phyloP scores from a whole-genome alignment of 2,797 vertebrate species.

The Bucorvus abyssinicus region DNA sequence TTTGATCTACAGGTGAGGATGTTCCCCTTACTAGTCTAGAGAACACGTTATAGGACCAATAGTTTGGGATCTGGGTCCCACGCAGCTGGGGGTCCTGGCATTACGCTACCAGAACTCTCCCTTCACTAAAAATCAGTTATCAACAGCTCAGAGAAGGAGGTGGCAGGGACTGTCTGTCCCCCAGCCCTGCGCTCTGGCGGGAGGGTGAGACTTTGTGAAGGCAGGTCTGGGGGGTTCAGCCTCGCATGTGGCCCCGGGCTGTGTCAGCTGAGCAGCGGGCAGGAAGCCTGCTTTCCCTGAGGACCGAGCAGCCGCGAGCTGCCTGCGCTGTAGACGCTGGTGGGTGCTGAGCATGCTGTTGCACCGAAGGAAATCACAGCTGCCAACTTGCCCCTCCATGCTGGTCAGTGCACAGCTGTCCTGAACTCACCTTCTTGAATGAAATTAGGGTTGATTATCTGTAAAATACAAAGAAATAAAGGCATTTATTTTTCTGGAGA shows the following conservation, averaged over 20 bases:
- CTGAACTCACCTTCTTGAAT: conserved; percentile 95
- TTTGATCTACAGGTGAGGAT: neutral
- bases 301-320: neutral
- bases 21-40: neutral
- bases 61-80: neutral
- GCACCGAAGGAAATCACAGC: neutral
- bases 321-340: neutral
- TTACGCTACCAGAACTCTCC: neutral
- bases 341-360: neutral
- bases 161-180: rapidly evolving
- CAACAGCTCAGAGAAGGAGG: neutral
- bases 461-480: conserved; percentile 76
- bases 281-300: neutral
- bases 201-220: neutral
- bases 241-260: neutral
- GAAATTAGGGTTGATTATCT: conserved; percentile 99
- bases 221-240: neutral
- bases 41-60: neutral
- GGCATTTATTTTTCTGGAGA: conserved; percentile 33
- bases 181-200: neutral
- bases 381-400: neutral
- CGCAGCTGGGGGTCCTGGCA: neutral
- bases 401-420: neutral
- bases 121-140: neutral
- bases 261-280: neutral